Evolutionary conservation across 2,113 vertebrate species (phyloP).

Genomic region (Cromileptes altivelis): DNA sequence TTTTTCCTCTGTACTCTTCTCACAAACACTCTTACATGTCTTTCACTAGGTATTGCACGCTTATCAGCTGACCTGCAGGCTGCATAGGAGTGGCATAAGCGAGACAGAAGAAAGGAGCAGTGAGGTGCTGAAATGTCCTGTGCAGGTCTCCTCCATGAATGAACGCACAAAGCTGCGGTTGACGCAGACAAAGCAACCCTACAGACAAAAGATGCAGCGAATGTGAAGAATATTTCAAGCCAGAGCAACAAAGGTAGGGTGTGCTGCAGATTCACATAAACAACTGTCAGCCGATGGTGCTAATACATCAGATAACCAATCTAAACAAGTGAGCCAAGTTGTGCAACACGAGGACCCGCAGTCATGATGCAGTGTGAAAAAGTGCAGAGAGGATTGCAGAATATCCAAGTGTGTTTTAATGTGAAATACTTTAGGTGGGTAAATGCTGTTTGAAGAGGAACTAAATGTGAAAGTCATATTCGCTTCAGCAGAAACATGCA

Average conservation of each 20-base stretch:
- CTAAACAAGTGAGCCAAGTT: conserved; percentile 18
- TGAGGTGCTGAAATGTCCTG: conserved; percentile 37
- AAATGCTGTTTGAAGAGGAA: conserved; percentile 18
- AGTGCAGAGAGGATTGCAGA: not conserved
- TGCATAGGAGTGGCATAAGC: conserved; percentile 14
- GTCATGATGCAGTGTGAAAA: not conserved
- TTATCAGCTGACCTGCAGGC: conserved; percentile 46
- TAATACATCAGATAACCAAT: conserved; percentile 40
- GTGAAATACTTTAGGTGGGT: not conserved
- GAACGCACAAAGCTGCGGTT: not conserved
- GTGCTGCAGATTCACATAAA: conserved; percentile 15
- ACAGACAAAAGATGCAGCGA: conserved; percentile 1
- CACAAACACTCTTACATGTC: conserved; percentile 8
- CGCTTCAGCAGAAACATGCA: not conserved
- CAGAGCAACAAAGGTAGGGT: not conserved
- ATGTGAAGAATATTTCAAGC: conserved; percentile 10
- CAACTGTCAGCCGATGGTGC: conserved; percentile 16
- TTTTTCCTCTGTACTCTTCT: not conserved
- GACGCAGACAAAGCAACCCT: not conserved
- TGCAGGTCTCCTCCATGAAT: not conserved
- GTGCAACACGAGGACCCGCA: conserved; percentile 7
- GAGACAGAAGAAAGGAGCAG: not conserved
- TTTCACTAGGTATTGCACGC: conserved; percentile 28
- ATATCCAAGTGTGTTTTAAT: not conserved
- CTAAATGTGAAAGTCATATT: not conserved